Evolutionary conservation across 2,113 vertebrate species (phyloP).

Genomic region (Chionodraco myersi): DNA sequence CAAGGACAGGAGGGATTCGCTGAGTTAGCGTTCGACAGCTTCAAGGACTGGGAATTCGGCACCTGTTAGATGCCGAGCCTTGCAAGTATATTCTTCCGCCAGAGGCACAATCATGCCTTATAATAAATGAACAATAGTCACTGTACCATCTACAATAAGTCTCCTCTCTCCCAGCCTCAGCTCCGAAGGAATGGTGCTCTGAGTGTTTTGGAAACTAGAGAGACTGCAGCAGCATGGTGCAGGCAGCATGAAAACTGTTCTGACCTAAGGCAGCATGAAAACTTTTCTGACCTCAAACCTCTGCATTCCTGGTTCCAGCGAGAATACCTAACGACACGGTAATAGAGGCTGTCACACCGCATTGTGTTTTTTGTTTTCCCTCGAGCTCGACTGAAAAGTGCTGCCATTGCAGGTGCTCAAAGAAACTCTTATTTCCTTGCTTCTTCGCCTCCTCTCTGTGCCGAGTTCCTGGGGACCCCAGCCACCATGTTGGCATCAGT

Average conservation of each 20-base stretch:
- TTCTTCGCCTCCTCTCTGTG: constrained; percentile 26
- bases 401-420: constrained; percentile 65
- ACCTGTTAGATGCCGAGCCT: constrained; percentile 45
- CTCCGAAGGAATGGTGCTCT: constrained; percentile 43
- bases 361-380: constrained; percentile 41
- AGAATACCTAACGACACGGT: constrained; percentile 61
- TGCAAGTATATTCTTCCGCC: neutral
- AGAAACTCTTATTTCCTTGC: constrained; percentile 38
- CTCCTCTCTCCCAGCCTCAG: constrained; percentile 28
- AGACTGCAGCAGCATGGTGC: constrained; percentile 68
- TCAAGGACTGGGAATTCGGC: constrained; percentile 53
- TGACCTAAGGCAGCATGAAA: constrained; percentile 64
- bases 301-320: constrained; percentile 68
- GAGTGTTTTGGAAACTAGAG: constrained; percentile 73
- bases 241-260: constrained; percentile 67
- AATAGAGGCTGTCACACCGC: constrained; percentile 37
- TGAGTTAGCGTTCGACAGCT: constrained; percentile 54
- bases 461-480: constrained; percentile 44
- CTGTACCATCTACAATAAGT: constrained; percentile 10
- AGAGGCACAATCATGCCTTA: neutral
- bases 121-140: neutral
- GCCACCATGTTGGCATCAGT: constrained; percentile 67
- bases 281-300: constrained; percentile 70
- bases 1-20: constrained; percentile 67
- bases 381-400: constrained; percentile 13